phyloP scores from a whole-genome alignment of 2,888 invertebrate genomes.

The Yponomeuta cagnagella region DNA sequence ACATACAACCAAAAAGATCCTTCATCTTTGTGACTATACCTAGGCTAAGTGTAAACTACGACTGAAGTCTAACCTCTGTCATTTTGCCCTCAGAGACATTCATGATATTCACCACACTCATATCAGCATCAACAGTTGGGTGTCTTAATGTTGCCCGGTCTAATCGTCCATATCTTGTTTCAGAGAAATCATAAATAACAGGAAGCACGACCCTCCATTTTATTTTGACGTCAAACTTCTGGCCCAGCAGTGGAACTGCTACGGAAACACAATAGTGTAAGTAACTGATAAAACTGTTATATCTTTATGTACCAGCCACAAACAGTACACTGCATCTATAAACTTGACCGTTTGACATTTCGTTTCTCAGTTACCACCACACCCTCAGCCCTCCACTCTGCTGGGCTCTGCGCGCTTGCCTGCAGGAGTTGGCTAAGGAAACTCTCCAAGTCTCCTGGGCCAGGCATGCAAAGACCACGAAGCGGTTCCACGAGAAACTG shows the following conservation, averaged over 20 bases:
- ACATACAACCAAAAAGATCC: no score
- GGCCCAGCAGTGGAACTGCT: slow-evolving; percentile 64
- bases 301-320: not conserved
- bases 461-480: slow-evolving; percentile 80
- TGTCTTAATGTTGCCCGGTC: no score
- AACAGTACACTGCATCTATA: no score
- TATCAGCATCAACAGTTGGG: no score
- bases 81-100: no score
- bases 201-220: slow-evolving; percentile 57
- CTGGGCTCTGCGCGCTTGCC: slow-evolving; percentile 87
- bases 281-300: slow-evolving; percentile 23
- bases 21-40: no score
- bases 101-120: no score
- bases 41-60: no score
- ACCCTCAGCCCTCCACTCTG: slow-evolving; percentile 88
- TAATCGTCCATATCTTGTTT: slow-evolving; percentile 23
- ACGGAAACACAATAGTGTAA: slow-evolving; percentile 53
- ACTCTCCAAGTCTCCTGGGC: slow-evolving; percentile 82
- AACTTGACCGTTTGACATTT: not conserved
- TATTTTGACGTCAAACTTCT: slow-evolving; percentile 58
- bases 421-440: slow-evolving; percentile 83
- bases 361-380: slow-evolving; percentile 83
- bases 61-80: no score
- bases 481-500: slow-evolving; percentile 81
- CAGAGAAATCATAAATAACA: slow-evolving; percentile 52